Evolutionary conservation across 2,113 vertebrate species (phyloP), one percentile per base, ranked within the genome.

Genomic region (Nibea albiflora): DNA sequence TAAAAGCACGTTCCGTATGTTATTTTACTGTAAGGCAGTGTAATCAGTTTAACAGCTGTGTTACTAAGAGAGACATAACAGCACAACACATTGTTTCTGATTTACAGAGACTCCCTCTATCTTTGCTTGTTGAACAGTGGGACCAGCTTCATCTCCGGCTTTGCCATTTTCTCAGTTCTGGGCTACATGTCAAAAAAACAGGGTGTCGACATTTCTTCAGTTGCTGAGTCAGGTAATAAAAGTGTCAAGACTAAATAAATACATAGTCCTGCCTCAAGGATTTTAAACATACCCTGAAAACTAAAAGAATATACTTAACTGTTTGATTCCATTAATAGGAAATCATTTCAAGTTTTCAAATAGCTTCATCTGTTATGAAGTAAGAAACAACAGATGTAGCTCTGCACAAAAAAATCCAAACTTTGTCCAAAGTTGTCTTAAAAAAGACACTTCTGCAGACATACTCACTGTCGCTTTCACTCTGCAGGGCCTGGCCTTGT

Each of bases 151-250:
- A 1, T 95, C 56, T 96, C 95, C 2, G 97, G 97, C 16, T 97
- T 98, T 89, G 96, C 96, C 70, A 96, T 98, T 85, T 97, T 98
- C 90, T 97, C 97, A 5, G 83, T 97, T 78, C 89, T 97, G 87
- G 94, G 95, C 52, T 96, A 97, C 92, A 97, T 97, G 93, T 93
- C 93, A n/a, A 66, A 91, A 42, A 92, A 94, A 53, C 93, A 93
- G 58, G 90, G 84, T n/a, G 65, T 95, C 0, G 88, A 93, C 46
- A 94, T 95, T 68, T 64, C 85, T 19, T 14, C 85, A 50, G 94
- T 95, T 67, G 93, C 94, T 15, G 93, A 95, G 52, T 92, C 94
- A 72, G 94, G 94, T 94, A 78, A 17, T 67, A 4, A 56, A 12
- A 44, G 16, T 64, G 5, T 39, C 28, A 11, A 11, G 24, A 61